These are phyloP conservation scores for Aleiodes leptofemur DNA, from an alignment of 2,888 invertebrate species.

Conservation along the genomic window DNA sequence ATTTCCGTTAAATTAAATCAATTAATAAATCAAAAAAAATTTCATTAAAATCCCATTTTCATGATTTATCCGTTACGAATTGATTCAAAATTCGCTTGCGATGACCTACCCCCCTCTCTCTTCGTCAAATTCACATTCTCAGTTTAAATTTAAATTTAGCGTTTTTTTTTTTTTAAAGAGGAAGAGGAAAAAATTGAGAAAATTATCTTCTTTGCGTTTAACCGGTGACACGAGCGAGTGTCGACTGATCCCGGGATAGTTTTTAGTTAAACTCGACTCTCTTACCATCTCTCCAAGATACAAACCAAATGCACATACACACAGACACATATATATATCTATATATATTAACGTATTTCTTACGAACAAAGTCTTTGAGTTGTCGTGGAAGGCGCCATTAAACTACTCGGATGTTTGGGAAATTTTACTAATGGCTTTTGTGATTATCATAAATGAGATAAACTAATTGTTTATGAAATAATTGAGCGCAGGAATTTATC, in stretches of 20 bases:
- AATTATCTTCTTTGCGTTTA: constrained; percentile 16
- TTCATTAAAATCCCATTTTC: background rate
- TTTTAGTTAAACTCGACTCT: constrained; percentile 1
- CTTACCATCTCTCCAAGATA: background rate
- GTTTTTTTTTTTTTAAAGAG: no score
- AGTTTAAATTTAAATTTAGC: no score
- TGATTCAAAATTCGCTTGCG: no score
- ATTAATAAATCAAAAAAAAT: constrained; percentile 35
- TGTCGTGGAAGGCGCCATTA: background rate
- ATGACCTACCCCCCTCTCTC: no score
- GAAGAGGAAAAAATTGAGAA: no score
- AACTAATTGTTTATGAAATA: background rate
- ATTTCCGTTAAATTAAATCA: constrained; percentile 39
- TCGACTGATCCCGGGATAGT: constrained; percentile 30
- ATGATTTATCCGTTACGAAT: no score
- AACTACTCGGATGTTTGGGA: background rate
- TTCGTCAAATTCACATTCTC: no score
- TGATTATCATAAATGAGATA: background rate
- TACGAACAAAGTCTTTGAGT: background rate
- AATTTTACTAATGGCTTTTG: constrained; percentile 22
- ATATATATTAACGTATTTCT: background rate
- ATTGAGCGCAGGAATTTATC: background rate
- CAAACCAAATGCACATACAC: no score
- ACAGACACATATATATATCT: no score
- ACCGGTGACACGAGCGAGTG: constrained; percentile 24